Evolutionary conservation across 1,140 invertebrate genomes (phyloP), one percentile per base, ranked within the genome.

Genomic region (Triops cancriformis): DNA sequence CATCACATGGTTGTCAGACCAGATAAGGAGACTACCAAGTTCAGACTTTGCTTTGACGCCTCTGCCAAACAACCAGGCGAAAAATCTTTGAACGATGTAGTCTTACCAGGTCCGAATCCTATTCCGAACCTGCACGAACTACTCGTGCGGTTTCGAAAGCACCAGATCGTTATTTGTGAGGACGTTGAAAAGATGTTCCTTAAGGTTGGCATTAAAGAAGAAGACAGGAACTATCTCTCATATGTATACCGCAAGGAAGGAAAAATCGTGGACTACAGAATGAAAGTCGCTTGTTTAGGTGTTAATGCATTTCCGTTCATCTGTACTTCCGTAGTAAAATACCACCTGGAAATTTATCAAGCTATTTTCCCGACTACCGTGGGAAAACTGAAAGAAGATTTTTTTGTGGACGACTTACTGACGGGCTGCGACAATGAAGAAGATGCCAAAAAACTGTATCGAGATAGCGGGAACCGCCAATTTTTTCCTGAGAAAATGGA

Each of bases 371-470:
- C 73, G 11, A 31, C 26, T 6, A 73, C 28, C 11, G 73, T 73
- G 26, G 12, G 7, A 23, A 31, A 26, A 26, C 12, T 73, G 12
- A 73, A 12, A 23, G 73, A 73, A 73, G 73, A 31, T 26, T 14
- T 85, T 77, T 88, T 86, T 79, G 82, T 86, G 3, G 86, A 88
- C 77, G 85, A 88, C 80, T 75, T 84, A 23, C 77, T 86, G 1
- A 81, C 82, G 26, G 84, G 85, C 28, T 80, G 81, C 12, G 78
- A 78, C 27, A 27, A 14, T 43, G 74, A 79, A 37, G 42, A 80
- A 74, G 77, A 77, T 37, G 82, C 81, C 11, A 1, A 1, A 23
- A 26, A 6, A 3, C 26, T 73, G 23, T 31, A 26, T n/a, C 26
- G 23, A 73, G 28, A 1, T 14, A 26, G 27, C 27, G 1, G 72